phyloP scores from a whole-genome alignment of 2,888 invertebrate species.

The Nudaria mundana region DNA sequence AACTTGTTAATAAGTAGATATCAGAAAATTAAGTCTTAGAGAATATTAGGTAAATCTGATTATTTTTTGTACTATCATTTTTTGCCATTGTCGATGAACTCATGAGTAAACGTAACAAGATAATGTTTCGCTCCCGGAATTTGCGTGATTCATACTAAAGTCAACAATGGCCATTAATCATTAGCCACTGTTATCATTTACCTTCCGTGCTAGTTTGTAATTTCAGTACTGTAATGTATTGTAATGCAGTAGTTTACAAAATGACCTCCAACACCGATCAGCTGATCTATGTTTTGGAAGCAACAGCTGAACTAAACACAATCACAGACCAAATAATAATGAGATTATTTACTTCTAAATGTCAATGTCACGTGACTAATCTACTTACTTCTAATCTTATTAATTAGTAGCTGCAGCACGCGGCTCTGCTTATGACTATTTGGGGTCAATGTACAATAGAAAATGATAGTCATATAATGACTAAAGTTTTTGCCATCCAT shows the following conservation, averaged over 20 bases:
- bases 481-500: too few species aligned
- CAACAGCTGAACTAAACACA: constrained; percentile 4
- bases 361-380: too few species aligned
- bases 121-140: constrained; percentile 46
- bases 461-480: too few species aligned
- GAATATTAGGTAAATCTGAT: too few species aligned
- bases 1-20: too few species aligned
- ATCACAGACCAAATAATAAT: neutral
- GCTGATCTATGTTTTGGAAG: constrained; percentile 9
- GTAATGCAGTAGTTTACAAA: constrained; percentile 6
- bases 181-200: constrained; percentile 33
- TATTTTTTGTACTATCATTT: too few species aligned
- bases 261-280: constrained; percentile 7
- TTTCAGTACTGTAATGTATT: constrained; percentile 15
- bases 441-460: too few species aligned
- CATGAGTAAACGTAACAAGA: constrained; percentile 49
- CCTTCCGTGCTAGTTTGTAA: constrained; percentile 29
- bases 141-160: constrained; percentile 46
- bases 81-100: constrained; percentile 32
- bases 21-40: too few species aligned
- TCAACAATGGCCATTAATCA: constrained; percentile 39
- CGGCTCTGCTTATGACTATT: too few species aligned
- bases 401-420: too few species aligned
- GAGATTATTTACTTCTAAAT: neutral
- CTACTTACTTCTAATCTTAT: neutral